These are phyloP conservation scores for Anguilla obscura DNA, from an alignment of 2,797 vertebrate species.

Conservation along the genomic window DNA sequence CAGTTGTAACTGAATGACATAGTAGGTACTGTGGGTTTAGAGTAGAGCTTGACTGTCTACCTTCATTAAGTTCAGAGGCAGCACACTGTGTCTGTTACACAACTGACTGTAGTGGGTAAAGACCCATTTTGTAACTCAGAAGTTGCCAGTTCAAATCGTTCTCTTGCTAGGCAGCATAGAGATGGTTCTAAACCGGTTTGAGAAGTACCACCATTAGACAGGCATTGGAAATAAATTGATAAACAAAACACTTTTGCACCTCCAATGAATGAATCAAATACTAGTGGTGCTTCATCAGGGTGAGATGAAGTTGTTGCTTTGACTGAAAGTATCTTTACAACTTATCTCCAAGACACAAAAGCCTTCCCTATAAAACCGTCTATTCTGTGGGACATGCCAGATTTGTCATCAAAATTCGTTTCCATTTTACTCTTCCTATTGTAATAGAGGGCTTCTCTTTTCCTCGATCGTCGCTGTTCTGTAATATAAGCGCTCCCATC, in stretches of 20 bases:
- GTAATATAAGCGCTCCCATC: neutral
- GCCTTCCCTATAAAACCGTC: neutral
- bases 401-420: slow-evolving; percentile 4
- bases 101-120: neutral
- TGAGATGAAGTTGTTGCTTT: slow-evolving; percentile 3
- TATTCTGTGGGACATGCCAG: neutral
- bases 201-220: no score
- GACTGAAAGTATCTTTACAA: neutral
- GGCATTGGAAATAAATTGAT: neutral
- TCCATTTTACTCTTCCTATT: neutral
- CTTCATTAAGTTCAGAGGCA: neutral
- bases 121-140: neutral
- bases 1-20: neutral
- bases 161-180: no score
- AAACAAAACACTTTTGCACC: neutral
- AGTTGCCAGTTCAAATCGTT: neutral
- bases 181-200: no score
- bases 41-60: neutral
- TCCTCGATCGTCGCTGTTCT: neutral
- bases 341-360: slow-evolving; percentile 13
- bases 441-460: neutral
- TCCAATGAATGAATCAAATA: neutral
- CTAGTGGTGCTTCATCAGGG: neutral
- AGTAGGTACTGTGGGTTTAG: neutral
- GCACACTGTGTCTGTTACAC: no score